Evolutionary conservation across 2,113 vertebrate genomes (phyloP), one percentile per base, ranked within the genome.

Genomic region (Colistium nudipinnis): DNA sequence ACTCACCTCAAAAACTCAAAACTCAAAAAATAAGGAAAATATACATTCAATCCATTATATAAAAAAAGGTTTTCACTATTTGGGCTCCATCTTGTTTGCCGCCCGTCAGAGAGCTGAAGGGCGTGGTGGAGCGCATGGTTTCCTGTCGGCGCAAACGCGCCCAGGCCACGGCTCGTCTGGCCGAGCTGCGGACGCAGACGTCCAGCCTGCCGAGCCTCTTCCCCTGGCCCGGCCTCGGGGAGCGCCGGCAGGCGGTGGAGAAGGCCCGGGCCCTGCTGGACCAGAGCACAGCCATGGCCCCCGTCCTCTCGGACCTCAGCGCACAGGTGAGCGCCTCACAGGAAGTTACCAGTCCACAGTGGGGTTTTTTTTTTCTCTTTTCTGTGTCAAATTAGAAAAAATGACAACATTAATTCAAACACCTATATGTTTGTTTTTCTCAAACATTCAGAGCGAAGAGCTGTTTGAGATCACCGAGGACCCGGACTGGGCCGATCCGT

Each of bases 161-260:
- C 2, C 83, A 88, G 39, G 80, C 85, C 0, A 76, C 73, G 41
- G 60, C 74, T 7, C 75, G 47, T 4, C 69, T 93, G 70, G 56
- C 77, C 10, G 86, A 92, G 48, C 69, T 92, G 4, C 84, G 80
- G 85, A 65, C 69, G 22, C 87, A 88, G 72, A 67, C 36, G 0
- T 81, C 85, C 35, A 36, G 13, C 1, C 82, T 93, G 13, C 91
- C 90, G 0, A 35, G 12, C 0, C 14, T 73, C 44, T 93, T 94
- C 76, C 76, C 91, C 19, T 94, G 93, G 93, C 93, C 93, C 0
- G 93, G 92, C 12, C 84, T 92, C 22, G 93, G 92, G 9, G 93
- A 93, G 71, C 83, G 92, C 7, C 67, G 91, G 20, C 90, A 90
- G 68, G 84, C 80, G 0, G 67, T 80, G 73, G 93, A 94, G 12